phyloP scores from a whole-genome alignment of 2,113 vertebrate species.

The Australoheros scitulus region DNA sequence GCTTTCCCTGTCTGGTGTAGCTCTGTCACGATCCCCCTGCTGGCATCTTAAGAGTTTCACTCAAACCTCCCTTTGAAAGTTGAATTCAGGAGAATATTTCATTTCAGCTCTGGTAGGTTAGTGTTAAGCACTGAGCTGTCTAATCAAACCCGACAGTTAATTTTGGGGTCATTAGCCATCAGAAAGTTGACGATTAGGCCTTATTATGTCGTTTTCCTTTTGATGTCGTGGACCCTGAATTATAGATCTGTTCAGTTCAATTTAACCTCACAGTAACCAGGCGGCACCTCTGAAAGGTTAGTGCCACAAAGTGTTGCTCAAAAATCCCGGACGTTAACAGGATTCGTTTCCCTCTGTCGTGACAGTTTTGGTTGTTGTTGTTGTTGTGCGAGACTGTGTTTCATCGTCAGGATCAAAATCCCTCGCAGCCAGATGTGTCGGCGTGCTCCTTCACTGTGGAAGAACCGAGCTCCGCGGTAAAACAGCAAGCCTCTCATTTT shows the following conservation, averaged over 20 bases:
- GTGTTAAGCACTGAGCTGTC: conserved; percentile 45
- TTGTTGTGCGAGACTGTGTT: conserved; percentile 1
- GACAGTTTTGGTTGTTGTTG: not conserved
- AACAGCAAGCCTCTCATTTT: conserved; percentile 23
- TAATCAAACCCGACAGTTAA: conserved; percentile 76
- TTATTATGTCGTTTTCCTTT: conserved; percentile 71
- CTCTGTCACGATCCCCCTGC: conserved; percentile 32
- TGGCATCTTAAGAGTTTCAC: conserved; percentile 22
- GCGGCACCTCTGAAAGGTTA: conserved; percentile 39
- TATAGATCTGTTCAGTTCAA: conserved; percentile 70
- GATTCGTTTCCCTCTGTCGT: conserved; percentile 38
- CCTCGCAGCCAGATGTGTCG: conserved; percentile 13
- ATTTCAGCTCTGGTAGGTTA: conserved; percentile 60
- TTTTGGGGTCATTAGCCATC: conserved; percentile 76
- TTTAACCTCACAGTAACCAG: conserved; percentile 75
- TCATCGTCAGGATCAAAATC: not conserved
- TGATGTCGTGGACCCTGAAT: conserved; percentile 69
- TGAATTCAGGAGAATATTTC: conserved; percentile 47
- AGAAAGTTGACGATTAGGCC: conserved; percentile 70
- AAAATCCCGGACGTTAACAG: conserved; percentile 13
- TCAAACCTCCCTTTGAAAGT: conserved; percentile 35
- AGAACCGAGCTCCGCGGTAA: not conserved
- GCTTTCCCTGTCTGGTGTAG: conserved; percentile 41
- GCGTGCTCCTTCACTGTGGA: not conserved
- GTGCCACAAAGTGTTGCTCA: conserved; percentile 36